Percentiles rank a stretch among this genome's conserved stretches.
Conservation (phyloP, 2,113 vertebrate species). For the Microcebus griseorufus region DNA sequence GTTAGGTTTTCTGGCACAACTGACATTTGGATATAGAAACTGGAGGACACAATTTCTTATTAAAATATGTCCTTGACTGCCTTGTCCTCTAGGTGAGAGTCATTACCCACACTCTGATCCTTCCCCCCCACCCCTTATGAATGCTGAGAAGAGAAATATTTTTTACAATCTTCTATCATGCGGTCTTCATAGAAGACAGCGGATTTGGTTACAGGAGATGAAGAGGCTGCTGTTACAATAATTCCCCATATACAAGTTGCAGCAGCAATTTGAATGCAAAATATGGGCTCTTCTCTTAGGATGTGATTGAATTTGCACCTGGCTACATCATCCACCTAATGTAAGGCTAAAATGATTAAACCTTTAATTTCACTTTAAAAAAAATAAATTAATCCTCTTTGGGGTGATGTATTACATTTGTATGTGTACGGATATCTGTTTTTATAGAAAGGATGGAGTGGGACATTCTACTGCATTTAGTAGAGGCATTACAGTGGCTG, state of each 20-base stretch:
- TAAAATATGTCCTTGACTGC: constrained; percentile 15
- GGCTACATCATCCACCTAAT: not conserved
- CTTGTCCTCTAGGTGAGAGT: not conserved
- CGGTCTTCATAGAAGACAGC: constrained; percentile 11
- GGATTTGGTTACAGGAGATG: not conserved
- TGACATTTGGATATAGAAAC: not conserved
- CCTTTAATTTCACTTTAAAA: not conserved
- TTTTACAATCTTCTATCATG: not conserved
- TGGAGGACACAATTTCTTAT: not conserved
- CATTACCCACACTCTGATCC: not conserved
- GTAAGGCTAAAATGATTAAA: not conserved
- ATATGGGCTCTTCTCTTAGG: not conserved
- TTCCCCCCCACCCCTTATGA: not conserved
- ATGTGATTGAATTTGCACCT: not conserved
- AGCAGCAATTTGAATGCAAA: not conserved
- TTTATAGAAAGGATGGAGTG: not conserved
- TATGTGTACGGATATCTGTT: not conserved
- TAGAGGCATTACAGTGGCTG: not conserved
- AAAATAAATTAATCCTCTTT: not conserved
- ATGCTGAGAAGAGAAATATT: not conserved
- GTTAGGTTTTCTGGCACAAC: not conserved
- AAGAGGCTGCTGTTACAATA: not conserved
- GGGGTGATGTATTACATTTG: not conserved
- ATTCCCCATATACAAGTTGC: not conserved
- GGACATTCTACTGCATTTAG: not conserved